Percentiles rank a stretch among this genome's conserved stretches.
Conservation (phyloP, 2,113 vertebrate genomes). For the Terrapene triunguis region DNA sequence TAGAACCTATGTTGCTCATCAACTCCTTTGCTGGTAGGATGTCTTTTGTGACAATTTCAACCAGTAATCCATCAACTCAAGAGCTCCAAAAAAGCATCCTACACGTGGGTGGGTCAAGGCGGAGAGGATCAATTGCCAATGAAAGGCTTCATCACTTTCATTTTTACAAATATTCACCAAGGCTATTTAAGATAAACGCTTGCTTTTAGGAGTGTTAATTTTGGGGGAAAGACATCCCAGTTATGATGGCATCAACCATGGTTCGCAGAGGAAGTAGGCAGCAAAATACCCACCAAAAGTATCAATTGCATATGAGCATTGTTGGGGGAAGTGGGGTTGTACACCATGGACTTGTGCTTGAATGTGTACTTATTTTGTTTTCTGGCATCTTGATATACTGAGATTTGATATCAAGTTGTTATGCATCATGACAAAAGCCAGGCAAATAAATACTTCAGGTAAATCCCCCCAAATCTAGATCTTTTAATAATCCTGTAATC, state of each 20-base stretch:
- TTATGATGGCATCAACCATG: neutral
- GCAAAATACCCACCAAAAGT: slow-evolving; percentile 4
- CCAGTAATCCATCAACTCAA: neutral
- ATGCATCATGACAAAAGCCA: neutral
- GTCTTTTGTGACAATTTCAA: neutral
- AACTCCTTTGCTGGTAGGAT: neutral
- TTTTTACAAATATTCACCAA: neutral
- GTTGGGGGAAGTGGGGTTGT: neutral
- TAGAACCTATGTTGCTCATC: neutral
- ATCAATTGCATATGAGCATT: neutral
- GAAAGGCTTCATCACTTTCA: neutral
- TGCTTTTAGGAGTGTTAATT: neutral
- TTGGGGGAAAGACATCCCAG: neutral
- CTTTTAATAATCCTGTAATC: neutral
- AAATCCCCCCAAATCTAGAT: neutral
- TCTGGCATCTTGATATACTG: neutral
- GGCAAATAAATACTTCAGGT: neutral
- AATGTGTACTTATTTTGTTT: neutral
- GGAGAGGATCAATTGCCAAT: neutral
- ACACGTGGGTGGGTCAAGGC: neutral
- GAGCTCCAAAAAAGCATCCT: neutral
- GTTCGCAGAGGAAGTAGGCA: neutral
- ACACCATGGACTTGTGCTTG: neutral
- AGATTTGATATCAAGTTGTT: neutral
- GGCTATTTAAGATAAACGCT: neutral